Evolutionary conservation across 1,140 invertebrate species (phyloP).

Genomic region (Micrasema longulum): DNA sequence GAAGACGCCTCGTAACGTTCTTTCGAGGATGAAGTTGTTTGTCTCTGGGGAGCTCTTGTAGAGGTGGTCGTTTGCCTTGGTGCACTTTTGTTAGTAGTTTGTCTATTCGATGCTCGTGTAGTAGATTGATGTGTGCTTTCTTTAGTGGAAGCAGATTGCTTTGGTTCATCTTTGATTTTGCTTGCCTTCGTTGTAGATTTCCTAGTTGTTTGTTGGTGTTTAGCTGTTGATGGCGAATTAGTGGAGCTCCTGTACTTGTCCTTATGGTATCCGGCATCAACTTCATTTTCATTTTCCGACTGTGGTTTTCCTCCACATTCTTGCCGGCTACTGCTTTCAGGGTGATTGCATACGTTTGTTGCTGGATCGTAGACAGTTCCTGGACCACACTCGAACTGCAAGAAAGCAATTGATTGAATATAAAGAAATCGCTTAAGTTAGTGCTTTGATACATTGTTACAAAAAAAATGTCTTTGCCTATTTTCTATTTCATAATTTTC

Average conservation of each 20-base stretch:
- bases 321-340: constrained; percentile 70
- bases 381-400: constrained; percentile 76
- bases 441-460: not conserved
- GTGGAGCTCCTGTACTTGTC: constrained; percentile 31
- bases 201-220: constrained; percentile 8
- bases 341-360: constrained; percentile 76
- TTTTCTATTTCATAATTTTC: not conserved
- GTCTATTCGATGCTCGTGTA: constrained; percentile 41
- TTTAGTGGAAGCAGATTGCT: constrained; percentile 2
- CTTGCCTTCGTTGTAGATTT: too few species aligned
- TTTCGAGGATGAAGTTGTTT: constrained; percentile 42
- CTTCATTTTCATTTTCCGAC: constrained; percentile 55
- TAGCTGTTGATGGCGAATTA: constrained; percentile 1
- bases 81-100: constrained; percentile 29
- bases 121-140: not conserved
- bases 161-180: too few species aligned
- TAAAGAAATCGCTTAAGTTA: not conserved
- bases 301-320: constrained; percentile 64
- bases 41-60: constrained; percentile 28
- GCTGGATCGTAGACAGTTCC: constrained; percentile 79
- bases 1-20: constrained; percentile 47
- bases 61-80: constrained; percentile 31
- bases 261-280: constrained; percentile 20
- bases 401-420: constrained; percentile 52
- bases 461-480: not conserved